These are phyloP conservation scores for Chrysolina oricalcia DNA, from an alignment of 2,888 invertebrate species.

Conservation along the genomic window DNA sequence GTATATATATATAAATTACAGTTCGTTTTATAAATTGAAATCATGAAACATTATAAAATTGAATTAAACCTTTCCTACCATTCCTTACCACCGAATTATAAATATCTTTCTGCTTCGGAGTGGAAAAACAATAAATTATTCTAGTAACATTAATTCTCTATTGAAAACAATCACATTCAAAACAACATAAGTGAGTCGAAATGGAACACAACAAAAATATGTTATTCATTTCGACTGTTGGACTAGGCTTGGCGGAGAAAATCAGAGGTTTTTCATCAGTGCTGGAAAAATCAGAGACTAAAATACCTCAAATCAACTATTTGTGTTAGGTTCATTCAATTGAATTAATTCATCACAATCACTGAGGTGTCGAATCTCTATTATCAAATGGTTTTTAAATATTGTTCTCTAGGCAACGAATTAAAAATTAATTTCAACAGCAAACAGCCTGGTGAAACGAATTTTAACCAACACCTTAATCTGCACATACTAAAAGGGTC, in stretches of 20 bases:
- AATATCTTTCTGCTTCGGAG: conserved; percentile 52
- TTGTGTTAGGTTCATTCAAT: too few relatives aligned
- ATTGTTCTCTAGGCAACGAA: too few relatives aligned
- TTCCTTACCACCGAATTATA: conserved; percentile 52
- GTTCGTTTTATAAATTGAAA: conserved; percentile 64
- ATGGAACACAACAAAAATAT: neutral
- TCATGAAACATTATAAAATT: conserved; percentile 64
- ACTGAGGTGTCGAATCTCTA: too few relatives aligned
- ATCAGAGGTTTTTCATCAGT: neutral
- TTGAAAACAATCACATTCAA: conserved; percentile 30
- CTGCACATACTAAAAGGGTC: too few relatives aligned
- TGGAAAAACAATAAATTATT: conserved; percentile 57
- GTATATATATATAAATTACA: conserved; percentile 63
- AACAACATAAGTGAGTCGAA: conserved; percentile 23
- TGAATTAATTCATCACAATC: too few relatives aligned
- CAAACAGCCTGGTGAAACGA: too few relatives aligned
- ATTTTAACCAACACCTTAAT: too few relatives aligned
- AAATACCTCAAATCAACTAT: too few relatives aligned
- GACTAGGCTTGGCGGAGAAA: conserved; percentile 10
- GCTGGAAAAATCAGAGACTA: neutral
- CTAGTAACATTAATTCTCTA: conserved; percentile 59
- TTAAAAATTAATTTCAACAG: too few relatives aligned
- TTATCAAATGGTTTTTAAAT: too few relatives aligned
- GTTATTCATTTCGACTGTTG: conserved; percentile 19
- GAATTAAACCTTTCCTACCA: conserved; percentile 60